Conservation (phyloP, 2,113 vertebrate genomes). For the Microcebus griseorufus region DNA sequence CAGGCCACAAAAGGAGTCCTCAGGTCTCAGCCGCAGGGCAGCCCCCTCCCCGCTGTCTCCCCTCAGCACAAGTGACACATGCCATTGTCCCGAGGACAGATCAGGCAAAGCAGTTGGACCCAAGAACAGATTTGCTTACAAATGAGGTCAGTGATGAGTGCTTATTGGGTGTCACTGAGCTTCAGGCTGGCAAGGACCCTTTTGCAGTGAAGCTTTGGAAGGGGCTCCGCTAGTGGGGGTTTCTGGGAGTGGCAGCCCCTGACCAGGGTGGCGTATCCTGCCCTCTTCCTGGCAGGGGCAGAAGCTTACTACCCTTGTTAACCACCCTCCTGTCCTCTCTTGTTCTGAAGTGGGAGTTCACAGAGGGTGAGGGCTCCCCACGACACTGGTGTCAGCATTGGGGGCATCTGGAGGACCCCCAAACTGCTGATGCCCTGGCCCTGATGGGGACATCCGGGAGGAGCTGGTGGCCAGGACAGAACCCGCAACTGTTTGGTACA, state of each 20-base stretch:
- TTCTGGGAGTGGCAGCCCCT: not conserved
- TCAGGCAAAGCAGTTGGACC: not conserved
- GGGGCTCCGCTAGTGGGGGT: not conserved
- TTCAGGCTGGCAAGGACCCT: not conserved
- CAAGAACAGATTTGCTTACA: not conserved
- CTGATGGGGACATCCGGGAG: fast-evolving
- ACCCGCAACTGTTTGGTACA: not conserved
- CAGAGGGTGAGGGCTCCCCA: not conserved
- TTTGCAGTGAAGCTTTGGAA: not conserved
- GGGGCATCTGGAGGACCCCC: not conserved
- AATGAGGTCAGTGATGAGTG: not conserved
- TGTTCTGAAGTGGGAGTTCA: not conserved
- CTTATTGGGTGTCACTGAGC: not conserved
- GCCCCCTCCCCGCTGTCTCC: not conserved
- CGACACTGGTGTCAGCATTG: not conserved
- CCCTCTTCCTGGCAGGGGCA: too few species aligned
- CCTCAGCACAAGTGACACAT: not conserved
- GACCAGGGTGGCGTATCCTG: not conserved
- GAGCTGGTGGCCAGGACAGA: not conserved
- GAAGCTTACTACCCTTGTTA: not conserved
- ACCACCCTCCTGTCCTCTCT: not conserved
- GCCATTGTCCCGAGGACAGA: not conserved
- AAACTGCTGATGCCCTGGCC: not conserved
- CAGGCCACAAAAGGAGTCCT: not conserved
- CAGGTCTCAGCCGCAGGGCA: not conserved